Evolutionary conservation across 2,888 invertebrate genomes (phyloP), one percentile per base, ranked within the genome.

Genomic region (Crematogaster levior): DNA sequence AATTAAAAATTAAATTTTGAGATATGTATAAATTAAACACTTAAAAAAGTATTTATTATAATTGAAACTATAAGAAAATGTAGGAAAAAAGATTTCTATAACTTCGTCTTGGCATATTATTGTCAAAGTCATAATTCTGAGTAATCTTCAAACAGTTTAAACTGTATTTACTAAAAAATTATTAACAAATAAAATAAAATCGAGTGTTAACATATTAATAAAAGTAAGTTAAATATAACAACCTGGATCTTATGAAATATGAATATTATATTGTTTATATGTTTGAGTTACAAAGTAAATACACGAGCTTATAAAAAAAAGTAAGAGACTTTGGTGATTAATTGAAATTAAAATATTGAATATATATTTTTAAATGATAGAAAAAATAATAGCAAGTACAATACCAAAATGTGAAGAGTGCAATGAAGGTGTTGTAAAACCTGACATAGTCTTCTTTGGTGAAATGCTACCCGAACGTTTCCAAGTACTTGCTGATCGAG

Each of bases 361-460:
- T 53, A 34, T 18, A 27, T 43, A 46, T 27, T 24, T 75, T 72
- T 34, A 27, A 58, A 70, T 73, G 15, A 48, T 95, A 97, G 97
- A 97, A 80, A 95, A 96, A 92, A 97, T 98, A 83, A 96, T 97
- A 87, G 95, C 96, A 1, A 97, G 97, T 91, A 95, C 95, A 85
- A 96, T 98, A 82, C 98, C 98, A 18, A 96, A 96, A 60, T 99
- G 99, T 93, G 96, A 96, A 1, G 95, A 95, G 51, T 98, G 98
- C 91, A 95, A 95, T 61, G 95, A 96, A 0, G 97, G 97, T 0
- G 95, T 98, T 6, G 97, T 99, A 0, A 99, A 99, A 94, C 99
- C 99, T 10, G 99, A 99, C 92, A 98, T 99, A 90, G 97, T 99
- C 18, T 99, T 99, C 95, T 99, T 99, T 94, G 99, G 99, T 0